Evolutionary conservation across 1,140 invertebrate genomes (phyloP), one percentile per base, ranked within the genome.

Genomic region (Drosophila serrata): DNA sequence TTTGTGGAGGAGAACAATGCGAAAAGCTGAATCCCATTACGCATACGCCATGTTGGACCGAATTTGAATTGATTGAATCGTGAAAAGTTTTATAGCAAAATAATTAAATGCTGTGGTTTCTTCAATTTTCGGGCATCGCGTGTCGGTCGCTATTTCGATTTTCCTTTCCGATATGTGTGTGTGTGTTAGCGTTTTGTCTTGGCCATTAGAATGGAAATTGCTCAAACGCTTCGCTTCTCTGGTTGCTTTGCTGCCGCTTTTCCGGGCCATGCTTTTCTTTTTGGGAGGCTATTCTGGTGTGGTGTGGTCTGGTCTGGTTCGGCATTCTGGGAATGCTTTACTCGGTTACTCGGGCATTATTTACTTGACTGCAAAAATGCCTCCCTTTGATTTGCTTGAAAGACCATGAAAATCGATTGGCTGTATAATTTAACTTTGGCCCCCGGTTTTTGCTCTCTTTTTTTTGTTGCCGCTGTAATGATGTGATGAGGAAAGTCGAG

Each of bases 31-130:
- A 48, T 60, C 55, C 35, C 53, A 74, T 70, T 72, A 85, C 76
- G 81, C 39, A 84, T 84, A 72, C 81, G 75, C 70, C 69, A 53
- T 46, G 61, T 42, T 68, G 76, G 55, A 39, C 59, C 31, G 29
- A 56, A 74, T 74, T n/a, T 61, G 59, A 78, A 85, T 85, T 86
- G 81, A 85, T 86, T 81, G 81, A 85, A 86, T 86, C 76, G 81
- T 85, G 77, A 86, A 85, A 85, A 85, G 73, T 85, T 85, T 81
- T 69, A 85, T 85, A 46, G 81, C 81, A 68, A 64, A 68, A 68
- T 80, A 85, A 85, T 85, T 75, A 81, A 85, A 77, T 69, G 65
- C 81, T 74, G 82, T 60, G 81, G 81, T 76, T 84, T 57, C 68
- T 40, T 35, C 33, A 72, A 58, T 72, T 72, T 81, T 84, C 65